phyloP scores from a whole-genome alignment of 2,113 vertebrate species.

The Corapipo altera region DNA sequence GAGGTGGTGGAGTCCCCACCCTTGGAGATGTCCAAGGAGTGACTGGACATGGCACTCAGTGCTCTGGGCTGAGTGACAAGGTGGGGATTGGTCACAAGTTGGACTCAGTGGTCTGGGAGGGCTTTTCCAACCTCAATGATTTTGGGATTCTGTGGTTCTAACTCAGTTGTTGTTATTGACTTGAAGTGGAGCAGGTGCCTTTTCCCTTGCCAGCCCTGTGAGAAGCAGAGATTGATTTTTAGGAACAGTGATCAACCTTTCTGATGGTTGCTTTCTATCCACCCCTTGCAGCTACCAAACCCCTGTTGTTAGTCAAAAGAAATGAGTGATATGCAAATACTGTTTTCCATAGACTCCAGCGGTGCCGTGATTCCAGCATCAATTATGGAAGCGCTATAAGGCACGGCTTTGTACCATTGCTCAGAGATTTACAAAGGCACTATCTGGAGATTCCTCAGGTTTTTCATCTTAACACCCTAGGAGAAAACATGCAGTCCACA shows the following conservation, averaged over 20 bases:
- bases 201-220: rapidly evolving
- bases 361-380: background rate
- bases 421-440: background rate
- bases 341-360: background rate
- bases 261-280: background rate
- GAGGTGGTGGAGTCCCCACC: background rate
- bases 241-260: background rate
- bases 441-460: background rate
- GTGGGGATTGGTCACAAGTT: rapidly evolving
- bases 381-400: background rate
- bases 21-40: background rate
- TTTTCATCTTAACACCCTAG: constrained; percentile 17
- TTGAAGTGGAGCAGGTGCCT: rapidly evolving
- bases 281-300: rapidly evolving
- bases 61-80: background rate
- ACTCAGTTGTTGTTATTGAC: background rate
- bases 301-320: background rate
- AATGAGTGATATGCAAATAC: background rate
- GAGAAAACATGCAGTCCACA: constrained; percentile 18
- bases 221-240: background rate
- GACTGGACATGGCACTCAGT: background rate
- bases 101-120: rapidly evolving
- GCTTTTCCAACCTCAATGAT: rapidly evolving
- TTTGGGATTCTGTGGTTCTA: too few relatives aligned
- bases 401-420: background rate